Percentiles rank a stretch among this genome's conserved stretches.
These are phyloP conservation scores for Lithodes maja DNA, from an alignment of 2,888 invertebrate genomes.

Conservation along the genomic window DNA sequence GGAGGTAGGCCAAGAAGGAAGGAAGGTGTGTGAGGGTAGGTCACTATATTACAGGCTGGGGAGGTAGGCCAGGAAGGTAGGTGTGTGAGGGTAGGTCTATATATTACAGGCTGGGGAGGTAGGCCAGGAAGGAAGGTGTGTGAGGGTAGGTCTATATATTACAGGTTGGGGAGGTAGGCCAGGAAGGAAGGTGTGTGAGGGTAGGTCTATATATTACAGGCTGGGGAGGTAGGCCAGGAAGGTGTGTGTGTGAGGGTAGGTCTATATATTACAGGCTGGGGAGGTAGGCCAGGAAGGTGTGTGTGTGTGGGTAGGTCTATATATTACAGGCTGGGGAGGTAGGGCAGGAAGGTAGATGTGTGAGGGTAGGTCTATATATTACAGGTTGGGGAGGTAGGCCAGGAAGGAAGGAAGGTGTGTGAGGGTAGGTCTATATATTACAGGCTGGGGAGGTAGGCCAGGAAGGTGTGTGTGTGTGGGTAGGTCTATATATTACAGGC, in stretches of 20 bases:
- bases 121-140: neutral
- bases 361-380: neutral
- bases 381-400: neutral
- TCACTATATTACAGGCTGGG: neutral
- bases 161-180: too few species aligned
- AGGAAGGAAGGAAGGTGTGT: neutral
- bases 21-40: too few species aligned
- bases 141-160: too few species aligned
- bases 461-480: too few species aligned
- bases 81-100: neutral
- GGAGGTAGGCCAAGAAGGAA: too few species aligned
- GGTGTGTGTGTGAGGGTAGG: neutral
- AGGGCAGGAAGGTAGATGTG: neutral
- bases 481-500: too few species aligned
- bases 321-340: neutral
- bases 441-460: slow-evolving; percentile 29
- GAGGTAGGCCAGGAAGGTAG: neutral
- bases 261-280: neutral
- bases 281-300: neutral
- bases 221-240: neutral
- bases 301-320: neutral
- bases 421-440: slow-evolving; percentile 40
- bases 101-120: neutral
- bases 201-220: neutral
- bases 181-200: neutral